Percentiles rank a stretch among this genome's conserved stretches.
phyloP scores from a whole-genome alignment of 1,140 invertebrate genomes.

The Orius insidiosus region DNA sequence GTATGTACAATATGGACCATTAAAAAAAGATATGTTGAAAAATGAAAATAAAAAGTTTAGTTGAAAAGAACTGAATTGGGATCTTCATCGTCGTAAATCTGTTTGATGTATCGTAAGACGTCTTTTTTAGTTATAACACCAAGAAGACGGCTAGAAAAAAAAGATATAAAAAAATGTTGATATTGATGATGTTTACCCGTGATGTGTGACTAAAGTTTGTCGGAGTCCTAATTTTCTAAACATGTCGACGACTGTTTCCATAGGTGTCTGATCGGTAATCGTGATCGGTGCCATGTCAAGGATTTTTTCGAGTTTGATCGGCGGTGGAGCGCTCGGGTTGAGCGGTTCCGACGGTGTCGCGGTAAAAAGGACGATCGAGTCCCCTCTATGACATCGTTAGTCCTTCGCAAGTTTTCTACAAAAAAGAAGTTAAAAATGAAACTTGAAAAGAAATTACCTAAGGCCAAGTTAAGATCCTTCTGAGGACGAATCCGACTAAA shows the following conservation, averaged over 20 bases:
- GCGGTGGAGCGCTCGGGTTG: conserved; percentile 52
- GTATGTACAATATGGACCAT: no score
- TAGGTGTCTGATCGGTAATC: conserved; percentile 97
- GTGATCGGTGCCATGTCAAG: conserved; percentile 97
- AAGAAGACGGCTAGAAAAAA: conserved; percentile 60
- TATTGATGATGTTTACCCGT: conserved; percentile 73
- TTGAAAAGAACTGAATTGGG: conserved; percentile 34
- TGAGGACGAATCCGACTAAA: conserved; percentile 88
- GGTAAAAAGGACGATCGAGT: conserved; percentile 75
- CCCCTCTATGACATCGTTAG: conserved; percentile 71
- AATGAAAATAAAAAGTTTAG: conserved; percentile 16
- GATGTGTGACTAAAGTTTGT: conserved; percentile 94
- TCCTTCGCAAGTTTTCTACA: conserved; percentile 67
- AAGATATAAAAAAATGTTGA: no score
- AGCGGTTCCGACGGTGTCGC: conserved; percentile 37
- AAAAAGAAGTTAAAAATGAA: conserved; percentile 17
- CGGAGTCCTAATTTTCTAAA: conserved; percentile 93
- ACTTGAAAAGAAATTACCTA: conserved; percentile 38
- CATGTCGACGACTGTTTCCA: conserved; percentile 99
- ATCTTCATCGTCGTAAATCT: conserved; percentile 71
- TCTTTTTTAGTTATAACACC: conserved; percentile 99
- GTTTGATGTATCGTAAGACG: conserved; percentile 81
- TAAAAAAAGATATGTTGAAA: no score
- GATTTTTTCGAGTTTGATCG: conserved; percentile 80
- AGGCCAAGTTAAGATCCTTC: conserved; percentile 87